phyloP scores from a whole-genome alignment of 2,888 invertebrate species.

The Tetrapedia diversipes region DNA sequence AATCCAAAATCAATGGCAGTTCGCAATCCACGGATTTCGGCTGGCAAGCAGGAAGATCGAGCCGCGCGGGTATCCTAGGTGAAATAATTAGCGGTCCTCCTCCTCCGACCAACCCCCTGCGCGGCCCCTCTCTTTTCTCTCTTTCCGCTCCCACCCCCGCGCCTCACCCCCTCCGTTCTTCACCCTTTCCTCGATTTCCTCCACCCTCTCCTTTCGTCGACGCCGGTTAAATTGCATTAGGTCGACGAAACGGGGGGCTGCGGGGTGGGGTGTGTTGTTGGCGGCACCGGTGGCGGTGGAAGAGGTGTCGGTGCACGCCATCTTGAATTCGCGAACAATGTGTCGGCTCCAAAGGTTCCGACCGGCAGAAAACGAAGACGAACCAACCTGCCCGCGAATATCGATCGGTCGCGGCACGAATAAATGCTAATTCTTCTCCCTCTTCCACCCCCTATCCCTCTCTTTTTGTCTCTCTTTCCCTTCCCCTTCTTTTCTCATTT shows the following conservation, averaged over 20 bases:
- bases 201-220: conserved; percentile 37
- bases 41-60: conserved; percentile 32
- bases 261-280: conserved; percentile 40
- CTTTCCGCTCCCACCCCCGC: background rate
- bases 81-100: conserved; percentile 60
- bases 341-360: conserved; percentile 61
- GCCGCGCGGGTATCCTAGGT: conserved; percentile 28
- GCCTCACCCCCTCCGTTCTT: background rate
- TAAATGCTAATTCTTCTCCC: conserved; percentile 61
- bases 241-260: conserved; percentile 32
- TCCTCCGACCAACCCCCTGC: conserved; percentile 13
- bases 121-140: background rate
- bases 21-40: conserved; percentile 26
- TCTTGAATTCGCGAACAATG: conserved; percentile 70
- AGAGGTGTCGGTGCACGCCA: conserved; percentile 58
- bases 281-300: conserved; percentile 32
- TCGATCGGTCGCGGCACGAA: conserved; percentile 60
- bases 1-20: conserved; percentile 40
- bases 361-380: conserved; percentile 64
- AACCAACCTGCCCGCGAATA: conserved; percentile 62
- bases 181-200: background rate
- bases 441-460: background rate
- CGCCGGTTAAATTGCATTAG: conserved; percentile 68
- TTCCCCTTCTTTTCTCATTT: background rate
- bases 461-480: background rate